A percentile compares a stretch with the other conserved stretches of the same genome.
Evolutionary conservation across 2,113 vertebrate genomes (phyloP).

Genomic region (Agapornis roseicollis): DNA sequence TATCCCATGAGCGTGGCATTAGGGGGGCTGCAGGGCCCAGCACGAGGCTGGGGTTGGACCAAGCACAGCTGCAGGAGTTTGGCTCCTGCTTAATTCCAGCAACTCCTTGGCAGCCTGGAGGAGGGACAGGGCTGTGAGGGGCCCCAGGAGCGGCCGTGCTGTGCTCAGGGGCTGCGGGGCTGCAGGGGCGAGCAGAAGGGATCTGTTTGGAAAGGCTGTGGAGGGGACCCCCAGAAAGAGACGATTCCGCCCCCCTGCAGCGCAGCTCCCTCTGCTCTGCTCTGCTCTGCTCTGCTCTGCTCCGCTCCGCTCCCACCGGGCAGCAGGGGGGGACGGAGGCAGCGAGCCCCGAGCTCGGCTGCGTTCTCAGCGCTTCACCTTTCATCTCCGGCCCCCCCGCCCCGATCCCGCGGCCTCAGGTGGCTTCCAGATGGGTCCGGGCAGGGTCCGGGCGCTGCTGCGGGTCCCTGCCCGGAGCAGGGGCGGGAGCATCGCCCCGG

Average conservation of each 20-base stretch:
- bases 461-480: not conserved
- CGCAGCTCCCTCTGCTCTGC: not conserved
- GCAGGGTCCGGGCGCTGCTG: not conserved
- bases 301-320: not conserved
- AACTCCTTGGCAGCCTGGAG: not conserved
- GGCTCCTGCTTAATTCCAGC: constrained; percentile 31
- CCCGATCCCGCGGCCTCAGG: not conserved
- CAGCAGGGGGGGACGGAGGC: not conserved
- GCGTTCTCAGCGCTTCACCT: not conserved
- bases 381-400: not conserved
- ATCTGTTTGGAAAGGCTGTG: not conserved
- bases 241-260: not conserved
- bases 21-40: not conserved
- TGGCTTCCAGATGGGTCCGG: constrained; percentile 58
- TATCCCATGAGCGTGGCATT: not conserved
- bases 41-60: not conserved
- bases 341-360: not conserved
- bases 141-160: not conserved
- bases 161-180: not conserved
- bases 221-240: too few relatives aligned
- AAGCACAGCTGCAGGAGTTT: not conserved
- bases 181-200: not conserved
- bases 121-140: not conserved
- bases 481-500: not conserved
- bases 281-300: too few relatives aligned